Conservation (phyloP, 2,888 invertebrate species). For the Glomeris marginata region DNA sequence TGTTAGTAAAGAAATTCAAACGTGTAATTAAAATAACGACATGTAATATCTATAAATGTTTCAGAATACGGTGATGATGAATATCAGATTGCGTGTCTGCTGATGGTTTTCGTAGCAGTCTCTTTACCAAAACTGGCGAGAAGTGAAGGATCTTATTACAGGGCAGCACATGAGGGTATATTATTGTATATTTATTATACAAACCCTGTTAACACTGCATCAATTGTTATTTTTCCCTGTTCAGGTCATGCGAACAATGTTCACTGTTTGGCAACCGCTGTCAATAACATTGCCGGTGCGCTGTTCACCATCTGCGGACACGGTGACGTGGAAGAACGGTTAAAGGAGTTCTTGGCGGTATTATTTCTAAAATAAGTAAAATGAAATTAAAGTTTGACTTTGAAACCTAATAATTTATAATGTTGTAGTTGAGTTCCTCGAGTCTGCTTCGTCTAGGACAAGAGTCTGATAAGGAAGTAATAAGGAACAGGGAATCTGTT, state of each 20-base stretch:
- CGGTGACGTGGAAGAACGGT: slow-evolving; percentile 90
- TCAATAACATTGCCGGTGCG: slow-evolving; percentile 91
- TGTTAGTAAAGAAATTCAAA: not conserved
- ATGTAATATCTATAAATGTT: not conserved
- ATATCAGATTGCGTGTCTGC: slow-evolving; percentile 77
- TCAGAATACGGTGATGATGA: slow-evolving; percentile 76
- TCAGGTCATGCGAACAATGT: slow-evolving; percentile 96
- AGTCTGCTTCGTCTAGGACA: slow-evolving; percentile 86
- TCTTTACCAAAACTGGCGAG: slow-evolving; percentile 88
- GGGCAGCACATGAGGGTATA: slow-evolving; percentile 21
- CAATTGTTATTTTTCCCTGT: slow-evolving; percentile 12
- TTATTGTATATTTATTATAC: slow-evolving; percentile 10
- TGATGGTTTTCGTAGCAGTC: slow-evolving; percentile 98
- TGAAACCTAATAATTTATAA: not conserved
- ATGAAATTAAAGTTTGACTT: slow-evolving; percentile 24
- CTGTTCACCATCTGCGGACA: slow-evolving; percentile 91
- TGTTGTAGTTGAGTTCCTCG: slow-evolving; percentile 67
- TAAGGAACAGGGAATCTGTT: slow-evolving; percentile 87
- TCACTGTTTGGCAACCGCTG: slow-evolving; percentile 93
- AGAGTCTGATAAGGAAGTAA: slow-evolving; percentile 86
- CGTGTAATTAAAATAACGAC: not conserved
- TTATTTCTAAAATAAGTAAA: too few species aligned
- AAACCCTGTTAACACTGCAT: slow-evolving; percentile 55
- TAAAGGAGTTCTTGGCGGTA: slow-evolving; percentile 78
- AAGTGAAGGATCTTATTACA: slow-evolving; percentile 59